Percentiles rank a stretch among this genome's conserved stretches.
Conservation (phyloP, 1,140 invertebrate species). For the Diorhabda elongata region DNA sequence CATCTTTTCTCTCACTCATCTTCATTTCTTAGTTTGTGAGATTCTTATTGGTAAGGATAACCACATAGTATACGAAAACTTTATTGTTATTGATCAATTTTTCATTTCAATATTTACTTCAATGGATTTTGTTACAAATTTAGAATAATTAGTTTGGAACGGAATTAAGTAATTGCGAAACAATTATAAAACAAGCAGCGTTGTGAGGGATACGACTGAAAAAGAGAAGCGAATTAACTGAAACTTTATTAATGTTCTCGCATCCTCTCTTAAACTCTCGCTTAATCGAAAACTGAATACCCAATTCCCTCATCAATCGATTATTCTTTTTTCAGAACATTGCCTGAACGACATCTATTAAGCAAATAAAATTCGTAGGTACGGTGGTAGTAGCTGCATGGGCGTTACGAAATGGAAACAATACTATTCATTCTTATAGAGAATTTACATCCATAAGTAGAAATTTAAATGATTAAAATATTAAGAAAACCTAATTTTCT, state of each 20-base stretch:
- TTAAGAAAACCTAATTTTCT: no score
- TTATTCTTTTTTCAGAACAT: background rate
- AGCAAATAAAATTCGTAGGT: background rate
- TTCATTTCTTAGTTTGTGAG: no score
- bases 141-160: no score
- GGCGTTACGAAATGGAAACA: background rate
- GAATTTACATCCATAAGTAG: no score
- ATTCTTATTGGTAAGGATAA: no score
- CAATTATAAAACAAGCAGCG: background rate
- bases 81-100: no score
- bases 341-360: background rate
- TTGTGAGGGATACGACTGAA: background rate
- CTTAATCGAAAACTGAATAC: conserved; percentile 2
- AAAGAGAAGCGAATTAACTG: background rate
- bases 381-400: background rate
- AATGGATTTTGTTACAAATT: no score
- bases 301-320: background rate
- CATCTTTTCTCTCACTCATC: no score
- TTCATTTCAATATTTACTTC: no score
- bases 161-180: background rate
- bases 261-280: background rate
- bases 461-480: no score
- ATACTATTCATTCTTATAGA: no score
- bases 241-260: conserved; percentile 2
- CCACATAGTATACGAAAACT: no score